Evolutionary conservation across 53 echinoderm and acorn worm species (phyloP), one percentile per base, ranked within the genome.

Genomic region (Zoroaster sp.): DNA sequence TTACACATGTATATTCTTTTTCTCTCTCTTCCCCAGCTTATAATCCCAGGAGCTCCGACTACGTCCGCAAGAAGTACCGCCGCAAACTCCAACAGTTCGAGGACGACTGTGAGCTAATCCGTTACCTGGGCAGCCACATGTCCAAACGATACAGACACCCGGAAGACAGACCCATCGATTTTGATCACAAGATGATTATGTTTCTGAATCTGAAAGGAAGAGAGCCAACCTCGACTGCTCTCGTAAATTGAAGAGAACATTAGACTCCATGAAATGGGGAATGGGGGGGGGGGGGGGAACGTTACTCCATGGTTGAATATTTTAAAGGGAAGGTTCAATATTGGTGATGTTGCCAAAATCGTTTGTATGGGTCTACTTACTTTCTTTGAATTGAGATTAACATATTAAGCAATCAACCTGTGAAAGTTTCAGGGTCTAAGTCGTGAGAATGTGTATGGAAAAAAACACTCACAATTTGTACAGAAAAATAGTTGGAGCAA

Each of bases 161-260:
- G 5, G 43, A 72, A 21, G 94, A 94, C 59, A 78, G 94, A 39
- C 99, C 99, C 31, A 94, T 99, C 53, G 99, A 99, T 88, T 99
- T 99, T 93, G 99, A 99, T 78, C 99, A 99, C 86, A 99, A 99
- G 90, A 96, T 99, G 99, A 91, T 94, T 45, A 87, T 88, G 73
- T 99, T 99, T 82, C 74, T 99, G 31, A 96, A 95, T 71, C 79
- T 99, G 35, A 87, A 94, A 73, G 96, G 93, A 5, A 73, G 91
- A 8, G 94, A 96, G 59, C 99, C 99, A 10, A 88, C 49, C 15
- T 44, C 70, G 17, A 44, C 85, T 11, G 10, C 85, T 13, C 45
- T 85, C 14, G 69, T 70, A 17, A 47, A 69, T 4, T 85, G 85
- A 85, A 70, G 80, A 40, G 42, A 15, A 34, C 35, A 25, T 28